phyloP scores from a whole-genome alignment of 1,140 invertebrate genomes.

The Nasonia vitripennis region DNA sequence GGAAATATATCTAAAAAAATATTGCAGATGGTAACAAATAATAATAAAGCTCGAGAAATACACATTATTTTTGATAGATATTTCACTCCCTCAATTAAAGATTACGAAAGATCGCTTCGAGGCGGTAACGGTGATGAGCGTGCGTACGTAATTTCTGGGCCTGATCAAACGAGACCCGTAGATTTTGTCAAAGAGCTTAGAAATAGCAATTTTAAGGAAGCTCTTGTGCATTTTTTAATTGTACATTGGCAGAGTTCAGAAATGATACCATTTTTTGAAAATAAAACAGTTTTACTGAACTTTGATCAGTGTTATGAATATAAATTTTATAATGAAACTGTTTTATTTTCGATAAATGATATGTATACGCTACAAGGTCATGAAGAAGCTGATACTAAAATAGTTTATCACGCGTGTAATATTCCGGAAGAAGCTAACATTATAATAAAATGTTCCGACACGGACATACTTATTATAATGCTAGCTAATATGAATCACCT shows the following conservation, averaged over 20 bases:
- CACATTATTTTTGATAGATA: conserved; percentile 14
- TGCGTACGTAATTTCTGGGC: not conserved
- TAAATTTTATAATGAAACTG: not conserved
- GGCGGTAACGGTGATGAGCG: not conserved
- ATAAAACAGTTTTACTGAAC: not conserved
- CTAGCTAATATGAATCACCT: no score
- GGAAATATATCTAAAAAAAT: not conserved
- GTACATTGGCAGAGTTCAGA: not conserved
- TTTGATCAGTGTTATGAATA: conserved; percentile 7
- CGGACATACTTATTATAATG: no score
- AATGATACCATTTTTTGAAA: not conserved
- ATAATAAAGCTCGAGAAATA: not conserved
- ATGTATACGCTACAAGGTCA: no score
- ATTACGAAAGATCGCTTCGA: not conserved
- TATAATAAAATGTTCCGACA: no score
- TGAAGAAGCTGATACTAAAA: no score
- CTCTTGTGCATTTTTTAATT: conserved; percentile 6
- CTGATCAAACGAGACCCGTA: not conserved
- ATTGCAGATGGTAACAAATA: not conserved
- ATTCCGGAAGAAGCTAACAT: no score
- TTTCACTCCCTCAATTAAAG: not conserved
- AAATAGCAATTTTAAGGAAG: conserved; percentile 9
- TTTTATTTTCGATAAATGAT: not conserved
- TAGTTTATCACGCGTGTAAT: no score
- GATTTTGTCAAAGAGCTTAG: not conserved